Evolutionary conservation across 2,888 invertebrate genomes (phyloP), one percentile per base, ranked within the genome.

Genomic region (Cordilura impudica): DNA sequence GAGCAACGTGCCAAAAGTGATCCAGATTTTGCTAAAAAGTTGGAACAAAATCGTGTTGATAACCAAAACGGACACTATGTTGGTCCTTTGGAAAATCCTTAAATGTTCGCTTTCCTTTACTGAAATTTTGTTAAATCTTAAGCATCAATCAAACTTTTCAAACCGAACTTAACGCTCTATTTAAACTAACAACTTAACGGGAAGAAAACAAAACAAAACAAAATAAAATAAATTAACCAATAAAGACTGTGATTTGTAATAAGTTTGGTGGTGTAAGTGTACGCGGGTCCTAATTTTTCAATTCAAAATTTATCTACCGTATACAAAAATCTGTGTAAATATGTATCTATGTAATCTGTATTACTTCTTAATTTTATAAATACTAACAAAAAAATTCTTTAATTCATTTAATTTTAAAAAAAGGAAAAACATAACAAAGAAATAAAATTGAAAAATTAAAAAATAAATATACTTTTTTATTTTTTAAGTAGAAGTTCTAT

Each of bases 51-150:
- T 14, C 87, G 88, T 31, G 81, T 86, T 60, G 91, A 92, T 78
- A 93, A 93, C 86, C 93, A 93, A 89, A 92, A 92, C 84, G 94
- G 94, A 29, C 91, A 91, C 81, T 94, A 94, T 89, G 91, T 89
- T 31, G 88, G 88, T 6, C 78, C 88, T 75, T 83, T 89, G 75
- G 89, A 89, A 82, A 88, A 89, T 79, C 81, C 58, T 7, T 83
- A 78, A 79, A 60, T 31, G n/a, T 39, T 35, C 53, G 26, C 31
- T 56, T 65, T 39, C 19, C 18, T 35, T 16, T 1, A 16, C n/a
- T 31, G 7, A 21, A 16, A n/a, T 45, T 39, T 31, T 60, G 14
- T 29, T 49, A 75, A 69, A 19, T 26, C 35, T 47, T 23, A 51
- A 43, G 31, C 31, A 35, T 26, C 49, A 31, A 26, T 49, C 51